Base-by-base conservation (phyloP, 2,888 invertebrate species). In the Melinaea marsaeus region DNA sequence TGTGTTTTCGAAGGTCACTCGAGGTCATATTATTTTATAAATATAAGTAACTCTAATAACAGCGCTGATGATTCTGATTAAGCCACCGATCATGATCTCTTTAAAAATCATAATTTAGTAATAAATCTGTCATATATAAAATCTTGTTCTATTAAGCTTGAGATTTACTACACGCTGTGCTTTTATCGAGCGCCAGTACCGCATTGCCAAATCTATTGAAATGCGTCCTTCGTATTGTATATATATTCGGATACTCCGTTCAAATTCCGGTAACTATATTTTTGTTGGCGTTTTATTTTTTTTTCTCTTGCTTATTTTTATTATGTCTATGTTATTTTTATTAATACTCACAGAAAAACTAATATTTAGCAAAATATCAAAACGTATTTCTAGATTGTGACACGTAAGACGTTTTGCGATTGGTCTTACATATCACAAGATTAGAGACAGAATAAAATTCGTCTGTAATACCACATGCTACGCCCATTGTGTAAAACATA, bases 101-200 rank as follows among this genome's bases (percentile, higher is more conserved):
- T 22, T 22, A 22, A 22, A 22, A 22, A 22, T 22, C 22, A 22
- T 22, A 22, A 22, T 22, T 22, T 22, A 22, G 22, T 22, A 22
- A 22, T 22, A 22, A 22, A 22, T 22, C 22, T 22, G 22, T 22
- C 22, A 22, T 22, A 22, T 22, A 22, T 22, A 22, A 22, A 22
- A 22, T 22, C 22, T 22, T 22, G 22, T 22, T 22, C 22, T 22
- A 22, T 22, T 22, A 22, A 22, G 22, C 22, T 22, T 22, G 22
- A 22, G 22, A 22, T 0, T 71, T 69, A 61, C 70, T 62, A 68
- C 68, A 70, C 69, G 69, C 69, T 65, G 60, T 65, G 57, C 63
- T 37, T 42, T 42, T 6, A 35, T 34, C 22, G 6, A 22, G 57
- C 46, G 57, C 58, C 57, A 64, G 54, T 61, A 57, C 61, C 47